These are phyloP conservation scores for Myxocyprinus asiaticus DNA, from an alignment of 2,113 vertebrate genomes.

Conservation along the genomic window DNA sequence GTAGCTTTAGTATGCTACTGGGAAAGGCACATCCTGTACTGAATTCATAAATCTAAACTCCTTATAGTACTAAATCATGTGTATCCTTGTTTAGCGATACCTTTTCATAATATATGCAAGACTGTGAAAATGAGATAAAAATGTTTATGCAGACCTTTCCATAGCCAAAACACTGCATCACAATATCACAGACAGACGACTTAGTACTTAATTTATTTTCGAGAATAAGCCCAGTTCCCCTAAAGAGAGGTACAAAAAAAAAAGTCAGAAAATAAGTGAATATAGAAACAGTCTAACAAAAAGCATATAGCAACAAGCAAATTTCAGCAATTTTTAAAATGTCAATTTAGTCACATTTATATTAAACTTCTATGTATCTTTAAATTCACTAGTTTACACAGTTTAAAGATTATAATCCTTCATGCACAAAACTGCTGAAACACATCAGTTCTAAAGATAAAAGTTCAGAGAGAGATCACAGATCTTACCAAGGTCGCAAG, in stretches of 20 bases:
- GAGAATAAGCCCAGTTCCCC: constrained; percentile 66
- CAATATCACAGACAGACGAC: constrained; percentile 59
- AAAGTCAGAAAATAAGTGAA: not conserved
- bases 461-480: no score
- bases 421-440: no score
- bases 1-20: not conserved
- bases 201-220: constrained; percentile 64
- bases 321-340: no score
- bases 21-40: not conserved
- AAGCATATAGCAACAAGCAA: no score
- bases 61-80: not conserved
- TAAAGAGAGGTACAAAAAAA: constrained; percentile 53
- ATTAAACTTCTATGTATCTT: no score
- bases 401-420: no score
- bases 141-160: constrained; percentile 78
- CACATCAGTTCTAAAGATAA: no score
- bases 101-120: not conserved
- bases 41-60: not conserved
- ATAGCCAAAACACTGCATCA: constrained; percentile 82
- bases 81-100: not conserved
- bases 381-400: no score
- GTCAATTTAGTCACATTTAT: no score
- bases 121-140: not conserved
- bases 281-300: not conserved
- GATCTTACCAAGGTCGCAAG: constrained; percentile 73